These are phyloP conservation scores for Cynopterus brachyotis DNA, from an alignment of 2,113 vertebrate genomes.

Conservation along the genomic window DNA sequence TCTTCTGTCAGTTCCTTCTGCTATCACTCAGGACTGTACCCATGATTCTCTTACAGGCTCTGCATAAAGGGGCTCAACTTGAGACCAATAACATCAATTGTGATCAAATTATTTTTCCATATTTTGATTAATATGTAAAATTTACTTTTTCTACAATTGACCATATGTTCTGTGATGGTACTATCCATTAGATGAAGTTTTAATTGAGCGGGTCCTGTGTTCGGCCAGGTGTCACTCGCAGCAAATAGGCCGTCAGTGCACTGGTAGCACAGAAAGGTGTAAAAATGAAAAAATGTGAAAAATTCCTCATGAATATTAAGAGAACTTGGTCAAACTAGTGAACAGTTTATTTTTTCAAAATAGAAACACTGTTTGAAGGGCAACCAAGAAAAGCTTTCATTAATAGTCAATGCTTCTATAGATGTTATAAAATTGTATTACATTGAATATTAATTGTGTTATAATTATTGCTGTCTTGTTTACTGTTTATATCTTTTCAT, in stretches of 20 bases:
- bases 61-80: neutral
- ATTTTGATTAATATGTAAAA: neutral
- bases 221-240: neutral
- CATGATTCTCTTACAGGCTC: neutral
- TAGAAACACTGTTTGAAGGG: neutral
- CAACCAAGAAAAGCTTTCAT: neutral
- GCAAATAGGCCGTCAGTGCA: neutral
- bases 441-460: neutral
- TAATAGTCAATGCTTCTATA: neutral
- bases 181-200: neutral
- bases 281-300: neutral
- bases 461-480: neutral
- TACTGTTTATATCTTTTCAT: neutral
- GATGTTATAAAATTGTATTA: neutral
- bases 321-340: neutral
- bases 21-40: neutral
- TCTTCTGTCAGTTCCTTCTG: neutral
- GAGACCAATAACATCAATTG: neutral
- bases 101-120: neutral
- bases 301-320: neutral
- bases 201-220: neutral
- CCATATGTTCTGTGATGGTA: neutral
- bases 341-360: neutral
- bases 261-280: neutral
- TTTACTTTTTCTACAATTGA: neutral